Percentiles rank a stretch among this genome's conserved stretches.
Evolutionary conservation across 2,797 vertebrate genomes (phyloP).

Genomic region (Chelmon rostratus): DNA sequence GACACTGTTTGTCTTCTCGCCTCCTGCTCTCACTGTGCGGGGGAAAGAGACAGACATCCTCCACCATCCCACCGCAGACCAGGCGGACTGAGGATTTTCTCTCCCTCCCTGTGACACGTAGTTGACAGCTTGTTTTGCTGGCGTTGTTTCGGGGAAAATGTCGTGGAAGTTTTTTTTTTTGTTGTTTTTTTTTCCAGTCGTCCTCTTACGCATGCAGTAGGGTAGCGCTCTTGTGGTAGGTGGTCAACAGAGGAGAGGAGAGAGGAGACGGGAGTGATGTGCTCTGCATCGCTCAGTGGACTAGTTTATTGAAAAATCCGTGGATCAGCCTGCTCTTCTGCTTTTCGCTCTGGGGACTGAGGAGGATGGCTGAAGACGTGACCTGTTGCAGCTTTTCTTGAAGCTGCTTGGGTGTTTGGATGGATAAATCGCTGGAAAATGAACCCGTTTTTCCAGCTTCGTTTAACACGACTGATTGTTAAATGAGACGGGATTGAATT

Average conservation of each 20-base stretch:
- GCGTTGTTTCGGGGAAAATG: constrained; percentile 35
- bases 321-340: constrained; percentile 51
- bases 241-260: constrained; percentile 42
- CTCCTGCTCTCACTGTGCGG: constrained; percentile 32
- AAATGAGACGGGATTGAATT: constrained; percentile 37
- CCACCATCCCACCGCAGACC: constrained; percentile 39
- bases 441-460: constrained; percentile 16
- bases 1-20: constrained; percentile 45
- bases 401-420: constrained; percentile 22
- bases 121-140: constrained; percentile 45
- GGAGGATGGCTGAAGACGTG: constrained; percentile 72
- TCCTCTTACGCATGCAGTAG: constrained; percentile 38
- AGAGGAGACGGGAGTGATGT: constrained; percentile 59
- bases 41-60: constrained; percentile 32
- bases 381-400: constrained; percentile 74
- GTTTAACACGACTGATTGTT: constrained; percentile 26
- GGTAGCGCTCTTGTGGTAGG: constrained; percentile 35
- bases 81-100: constrained; percentile 1
- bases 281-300: constrained; percentile 65
- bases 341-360: constrained; percentile 47
- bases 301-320: constrained; percentile 48
- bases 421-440: constrained; percentile 45
- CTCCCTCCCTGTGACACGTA: background rate
- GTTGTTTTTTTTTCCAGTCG: background rate
- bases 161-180: constrained; percentile 56